Evolutionary conservation across 1,140 invertebrate species (phyloP), one percentile per base, ranked within the genome.

Genomic region (Orchesella cincta): DNA sequence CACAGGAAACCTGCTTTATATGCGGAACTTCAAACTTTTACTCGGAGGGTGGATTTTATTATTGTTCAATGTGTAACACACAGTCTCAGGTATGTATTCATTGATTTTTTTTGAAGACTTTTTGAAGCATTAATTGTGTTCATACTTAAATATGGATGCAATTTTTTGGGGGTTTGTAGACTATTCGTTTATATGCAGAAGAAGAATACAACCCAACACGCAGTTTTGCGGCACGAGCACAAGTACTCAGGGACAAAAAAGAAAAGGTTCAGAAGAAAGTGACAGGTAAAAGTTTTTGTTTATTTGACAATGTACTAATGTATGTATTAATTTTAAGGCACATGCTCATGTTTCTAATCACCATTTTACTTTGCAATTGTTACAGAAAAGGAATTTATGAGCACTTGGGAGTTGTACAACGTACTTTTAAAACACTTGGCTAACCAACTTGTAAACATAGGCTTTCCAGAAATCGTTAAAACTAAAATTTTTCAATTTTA

Each of bases 391-490:
- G 81, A 75, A 72, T 33, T 84, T 29, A 86, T 89, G 80, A 91
- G 90, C 0, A 87, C 88, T 16, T 91, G 89, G 90, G 90, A 91
- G 84, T 86, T 88, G 20, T 90, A 89, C 79, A 92, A 92, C 85
- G 88, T 89, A 77, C 86, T 90, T 35, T 82, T 92, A 20, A 85
- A 88, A 36, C 89, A 88, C 16, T 83, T 91, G 72, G 85, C 88
- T 0, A 86, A 91, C 79, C 89, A 91, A 83, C 81, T 91, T 1
- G 86, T 90, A 0, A 80, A 86, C 23, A 73, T 81, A 73, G 90
- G 90, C 29, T 88, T 87, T 34, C 84, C 88, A 73, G 75, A 85
- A 31, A 83, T 86, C 31, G 84, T 92, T 5, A 91, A 90, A 85
- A 71, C 86, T 34, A 88, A 88, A 77, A 83, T 88, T 3, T 85